phyloP scores from a whole-genome alignment of 2,797 vertebrate genomes.

The Sparidentex hasta region DNA sequence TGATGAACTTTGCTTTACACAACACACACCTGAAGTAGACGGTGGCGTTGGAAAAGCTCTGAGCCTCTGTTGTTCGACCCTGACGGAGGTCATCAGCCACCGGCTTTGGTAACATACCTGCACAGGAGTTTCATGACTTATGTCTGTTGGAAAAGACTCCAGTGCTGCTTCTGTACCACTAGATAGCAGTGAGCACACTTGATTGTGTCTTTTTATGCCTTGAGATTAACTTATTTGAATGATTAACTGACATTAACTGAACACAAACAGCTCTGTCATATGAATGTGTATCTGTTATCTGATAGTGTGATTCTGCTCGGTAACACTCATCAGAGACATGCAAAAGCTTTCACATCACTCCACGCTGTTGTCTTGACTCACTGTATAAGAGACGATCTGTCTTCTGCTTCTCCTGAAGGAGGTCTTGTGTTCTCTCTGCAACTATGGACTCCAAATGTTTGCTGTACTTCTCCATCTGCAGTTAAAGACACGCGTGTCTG shows the following conservation, averaged over 20 bases:
- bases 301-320: not conserved
- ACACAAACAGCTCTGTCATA: not conserved
- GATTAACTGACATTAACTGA: not conserved
- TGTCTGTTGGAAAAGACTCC: not conserved
- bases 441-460: slow-evolving; percentile 88
- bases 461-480: slow-evolving; percentile 89
- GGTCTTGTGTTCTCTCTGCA: slow-evolving; percentile 86
- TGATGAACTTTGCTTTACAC: not conserved
- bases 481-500: slow-evolving; percentile 23
- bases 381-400: slow-evolving; percentile 87
- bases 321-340: not conserved
- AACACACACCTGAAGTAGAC: slow-evolving; percentile 84
- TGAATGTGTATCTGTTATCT: not conserved
- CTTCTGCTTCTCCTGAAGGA: slow-evolving; percentile 88
- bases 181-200: slow-evolving; percentile 53
- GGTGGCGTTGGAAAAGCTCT: slow-evolving; percentile 84
- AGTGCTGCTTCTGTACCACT: slow-evolving; percentile 40
- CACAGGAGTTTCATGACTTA: slow-evolving; percentile 4
- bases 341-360: not conserved
- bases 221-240: not conserved
- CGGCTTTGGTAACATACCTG: slow-evolving; percentile 87
- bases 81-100: slow-evolving; percentile 85
- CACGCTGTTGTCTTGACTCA: slow-evolving; percentile 60
- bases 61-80: slow-evolving; percentile 81
- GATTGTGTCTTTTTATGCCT: not conserved